Evolutionary conservation across 2,113 vertebrate species (phyloP).

Genomic region (Electrona antarctica): DNA sequence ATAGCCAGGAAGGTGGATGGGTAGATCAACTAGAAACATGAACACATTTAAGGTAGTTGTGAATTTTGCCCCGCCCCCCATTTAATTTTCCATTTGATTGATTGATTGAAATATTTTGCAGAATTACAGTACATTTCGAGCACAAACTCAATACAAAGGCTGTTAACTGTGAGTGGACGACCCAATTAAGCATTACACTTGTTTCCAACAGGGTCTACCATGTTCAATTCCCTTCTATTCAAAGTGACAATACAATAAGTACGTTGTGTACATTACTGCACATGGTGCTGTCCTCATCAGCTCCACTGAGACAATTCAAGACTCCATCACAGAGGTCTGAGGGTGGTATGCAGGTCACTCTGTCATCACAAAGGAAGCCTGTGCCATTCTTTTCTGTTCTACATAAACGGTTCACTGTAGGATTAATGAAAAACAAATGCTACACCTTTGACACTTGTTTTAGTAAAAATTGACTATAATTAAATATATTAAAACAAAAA

Average conservation of each 20-base stretch:
- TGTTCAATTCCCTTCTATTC: neutral
- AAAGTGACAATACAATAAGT: neutral
- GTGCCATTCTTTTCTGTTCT: constrained; percentile 70
- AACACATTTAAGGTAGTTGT: too few species aligned
- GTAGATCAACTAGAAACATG: constrained; percentile 70
- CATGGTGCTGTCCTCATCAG: constrained; percentile 77
- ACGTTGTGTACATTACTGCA: constrained; percentile 69
- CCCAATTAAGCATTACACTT: too few species aligned
- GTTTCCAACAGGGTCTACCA: too few species aligned
- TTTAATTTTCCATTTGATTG: neutral
- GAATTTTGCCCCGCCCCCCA: neutral
- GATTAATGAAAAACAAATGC: neutral
- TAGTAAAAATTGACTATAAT: too few species aligned
- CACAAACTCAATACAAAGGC: too few species aligned
- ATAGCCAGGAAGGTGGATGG: constrained; percentile 71
- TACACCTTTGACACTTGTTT: too few species aligned
- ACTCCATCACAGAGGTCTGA: constrained; percentile 75
- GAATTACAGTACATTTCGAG: too few species aligned
- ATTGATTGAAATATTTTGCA: too few species aligned
- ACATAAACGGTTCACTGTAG: constrained; percentile 73
- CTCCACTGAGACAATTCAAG: constrained; percentile 67
- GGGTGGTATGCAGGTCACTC: constrained; percentile 73
- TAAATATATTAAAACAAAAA: too few species aligned
- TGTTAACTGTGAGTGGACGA: too few species aligned
- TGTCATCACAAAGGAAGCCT: constrained; percentile 80